phyloP scores from a whole-genome alignment of 2,888 invertebrate species.

The Hedychridium roseum region DNA sequence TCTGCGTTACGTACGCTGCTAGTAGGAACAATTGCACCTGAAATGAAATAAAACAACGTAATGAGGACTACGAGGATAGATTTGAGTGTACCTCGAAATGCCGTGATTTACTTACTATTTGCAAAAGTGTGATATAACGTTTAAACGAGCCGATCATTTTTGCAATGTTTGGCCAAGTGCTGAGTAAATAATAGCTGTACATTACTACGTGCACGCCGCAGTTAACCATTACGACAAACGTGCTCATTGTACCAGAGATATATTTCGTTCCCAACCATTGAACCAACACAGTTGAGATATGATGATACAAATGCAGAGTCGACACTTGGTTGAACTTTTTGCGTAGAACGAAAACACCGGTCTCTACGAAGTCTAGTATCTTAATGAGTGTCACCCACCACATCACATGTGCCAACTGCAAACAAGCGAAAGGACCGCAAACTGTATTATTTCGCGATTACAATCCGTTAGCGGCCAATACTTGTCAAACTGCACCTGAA shows the following conservation, averaged over 20 bases:
- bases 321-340: slow-evolving; percentile 76
- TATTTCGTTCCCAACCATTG: slow-evolving; percentile 70
- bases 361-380: slow-evolving; percentile 75
- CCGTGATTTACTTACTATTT: slow-evolving; percentile 68
- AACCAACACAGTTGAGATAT: slow-evolving; percentile 69
- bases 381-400: too few species aligned
- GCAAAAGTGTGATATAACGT: slow-evolving; percentile 66
- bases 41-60: background rate
- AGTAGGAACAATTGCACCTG: slow-evolving; percentile 19
- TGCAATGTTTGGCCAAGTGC: slow-evolving; percentile 60
- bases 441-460: too few species aligned
- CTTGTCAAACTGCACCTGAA: too few species aligned
- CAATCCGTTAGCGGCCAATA: too few species aligned
- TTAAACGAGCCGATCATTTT: slow-evolving; percentile 63
- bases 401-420: too few species aligned
- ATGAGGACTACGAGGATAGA: background rate
- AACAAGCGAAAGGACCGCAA: too few species aligned
- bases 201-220: slow-evolving; percentile 74
- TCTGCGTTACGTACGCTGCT: rapidly evolving
- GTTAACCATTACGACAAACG: slow-evolving; percentile 68
- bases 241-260: slow-evolving; percentile 71
- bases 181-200: slow-evolving; percentile 76
- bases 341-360: slow-evolving; percentile 73
- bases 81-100: background rate
- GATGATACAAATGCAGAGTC: slow-evolving; percentile 77